Percentiles rank a stretch among this genome's conserved stretches.
Conservation (phyloP, 2,113 vertebrate genomes). For the Hypomesus transpacificus region DNA sequence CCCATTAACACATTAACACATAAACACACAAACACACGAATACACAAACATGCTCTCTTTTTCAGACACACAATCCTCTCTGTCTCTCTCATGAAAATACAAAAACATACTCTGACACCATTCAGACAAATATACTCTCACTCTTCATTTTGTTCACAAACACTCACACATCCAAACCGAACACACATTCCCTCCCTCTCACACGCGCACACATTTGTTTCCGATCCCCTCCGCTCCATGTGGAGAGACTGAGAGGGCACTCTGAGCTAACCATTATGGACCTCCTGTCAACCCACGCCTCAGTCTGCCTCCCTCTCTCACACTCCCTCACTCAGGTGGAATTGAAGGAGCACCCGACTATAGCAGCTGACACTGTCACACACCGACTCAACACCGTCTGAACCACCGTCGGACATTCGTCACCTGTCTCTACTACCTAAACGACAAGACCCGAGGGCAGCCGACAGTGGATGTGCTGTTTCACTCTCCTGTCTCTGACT, state of each 20-base stretch:
- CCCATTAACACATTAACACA: not conserved
- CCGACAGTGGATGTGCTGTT: too few relatives aligned
- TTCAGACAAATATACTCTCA: too few relatives aligned
- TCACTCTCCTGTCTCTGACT: conserved; percentile 32
- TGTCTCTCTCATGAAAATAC: conserved; percentile 16
- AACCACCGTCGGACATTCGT: not conserved
- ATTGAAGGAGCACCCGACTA: conserved; percentile 29
- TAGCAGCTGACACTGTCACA: not conserved
- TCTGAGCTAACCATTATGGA: conserved; percentile 34
- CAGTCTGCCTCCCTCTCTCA: conserved; percentile 47
- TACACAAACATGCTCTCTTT: not conserved
- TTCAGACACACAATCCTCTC: conserved; percentile 8
- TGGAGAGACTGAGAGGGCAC: conserved; percentile 5
- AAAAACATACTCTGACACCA: conserved; percentile 9
- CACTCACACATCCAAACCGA: conserved; percentile 9
- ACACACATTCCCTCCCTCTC: conserved; percentile 22
- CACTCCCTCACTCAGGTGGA: conserved; percentile 57
- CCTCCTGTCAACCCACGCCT: conserved; percentile 47
- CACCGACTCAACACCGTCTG: not conserved
- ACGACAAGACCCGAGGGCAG: too few relatives aligned
- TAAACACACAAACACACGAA: conserved; percentile 10
- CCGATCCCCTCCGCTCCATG: not conserved
- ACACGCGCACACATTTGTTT: not conserved
- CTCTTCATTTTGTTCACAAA: not conserved
- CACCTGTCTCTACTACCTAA: not conserved